Evolutionary conservation across 2,888 invertebrate genomes (phyloP), one percentile per base, ranked within the genome.

Genomic region (Epistrophe eligans): DNA sequence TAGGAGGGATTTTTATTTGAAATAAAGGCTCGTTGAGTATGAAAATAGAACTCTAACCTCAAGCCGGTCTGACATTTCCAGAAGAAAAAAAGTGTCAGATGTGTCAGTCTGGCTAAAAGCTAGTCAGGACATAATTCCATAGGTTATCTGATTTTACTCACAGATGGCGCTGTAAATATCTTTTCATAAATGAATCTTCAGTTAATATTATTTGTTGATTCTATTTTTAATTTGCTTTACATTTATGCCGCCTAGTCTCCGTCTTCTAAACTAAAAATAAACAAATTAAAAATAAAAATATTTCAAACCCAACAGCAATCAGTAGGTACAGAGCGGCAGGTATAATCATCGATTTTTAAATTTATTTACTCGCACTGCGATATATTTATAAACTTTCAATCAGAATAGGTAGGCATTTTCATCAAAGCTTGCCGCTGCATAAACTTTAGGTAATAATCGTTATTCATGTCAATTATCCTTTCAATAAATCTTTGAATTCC

Each of bases 401-500:
- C 83, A 83, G 9, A 43, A n/a, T n/a, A 55, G 17, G 2, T 13
- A 11, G 11, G 24, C 7, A 45, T 35, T 13, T 40, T 62, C 70
- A 82, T 85, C 82, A 85, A 85, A 85, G 85, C 15, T 32, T 50
- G 24, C 82, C 87, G 79, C 60, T 50, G 35, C 35, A 35, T 55
- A 71, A 79, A 71, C 60, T 40, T 72, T 45, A 67, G 71, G 76
- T 76, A 79, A 83, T 87, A 79, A 79, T 83, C 83, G 62, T 87
- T 79, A 83, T 79, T 87, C 79, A 83, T 79, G 83, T 83, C 87
- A 87, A 79, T 83, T 87, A 83, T 79, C 83, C 79, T 83, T 76
- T 77, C 87, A 83, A 79, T 83, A 87, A 76, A 87, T 87, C 87
- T 82, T 52, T 28, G 28, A 76, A 71, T 87, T 83, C 87, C 48